Percentiles rank a stretch among this genome's conserved stretches.
Conservation (phyloP, 2,888 invertebrate genomes). For the Seira ritae region DNA sequence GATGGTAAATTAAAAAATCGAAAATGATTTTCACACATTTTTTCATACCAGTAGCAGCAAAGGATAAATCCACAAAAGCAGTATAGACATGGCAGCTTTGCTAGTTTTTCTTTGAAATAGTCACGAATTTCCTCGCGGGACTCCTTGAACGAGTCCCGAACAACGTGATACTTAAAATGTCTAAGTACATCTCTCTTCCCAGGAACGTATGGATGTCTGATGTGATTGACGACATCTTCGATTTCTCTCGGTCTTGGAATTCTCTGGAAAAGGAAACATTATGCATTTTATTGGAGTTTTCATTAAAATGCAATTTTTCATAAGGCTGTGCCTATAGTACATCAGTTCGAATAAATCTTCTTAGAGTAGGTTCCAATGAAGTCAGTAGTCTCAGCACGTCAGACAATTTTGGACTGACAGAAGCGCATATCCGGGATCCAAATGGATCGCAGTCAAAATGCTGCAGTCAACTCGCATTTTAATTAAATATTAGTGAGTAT, state of each 20-base stretch:
- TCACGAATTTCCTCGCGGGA: conserved; percentile 38
- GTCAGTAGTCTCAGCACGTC: conserved; percentile 65
- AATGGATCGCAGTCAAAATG: conserved; percentile 67
- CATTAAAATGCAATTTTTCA: too few species aligned
- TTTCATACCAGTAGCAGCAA: conserved; percentile 48
- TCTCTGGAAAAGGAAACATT: conserved; percentile 24
- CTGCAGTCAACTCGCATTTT: conserved; percentile 65
- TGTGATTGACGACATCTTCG: conserved; percentile 35
- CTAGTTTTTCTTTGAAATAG: conserved; percentile 26
- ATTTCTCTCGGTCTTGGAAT: conserved; percentile 57
- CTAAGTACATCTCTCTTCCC: conserved; percentile 41
- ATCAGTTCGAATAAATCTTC: conserved; percentile 64
- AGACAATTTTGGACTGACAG: conserved; percentile 71
- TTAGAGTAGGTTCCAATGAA: conserved; percentile 55
- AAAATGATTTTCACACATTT: conserved; percentile 12
- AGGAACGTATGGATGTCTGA: conserved; percentile 44
- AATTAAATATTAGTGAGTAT: background rate
- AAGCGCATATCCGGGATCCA: conserved; percentile 73
- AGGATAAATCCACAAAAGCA: conserved; percentile 39
- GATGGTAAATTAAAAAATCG: background rate
- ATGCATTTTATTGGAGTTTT: background rate
- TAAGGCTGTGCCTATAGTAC: too few species aligned
- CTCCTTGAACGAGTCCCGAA: conserved; percentile 26
- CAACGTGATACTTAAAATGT: conserved; percentile 27
- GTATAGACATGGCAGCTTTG: conserved; percentile 28